Evolutionary conservation across 1,140 invertebrate species (phyloP), one percentile per base, ranked within the genome.

Genomic region (Wasmannia auropunctata): DNA sequence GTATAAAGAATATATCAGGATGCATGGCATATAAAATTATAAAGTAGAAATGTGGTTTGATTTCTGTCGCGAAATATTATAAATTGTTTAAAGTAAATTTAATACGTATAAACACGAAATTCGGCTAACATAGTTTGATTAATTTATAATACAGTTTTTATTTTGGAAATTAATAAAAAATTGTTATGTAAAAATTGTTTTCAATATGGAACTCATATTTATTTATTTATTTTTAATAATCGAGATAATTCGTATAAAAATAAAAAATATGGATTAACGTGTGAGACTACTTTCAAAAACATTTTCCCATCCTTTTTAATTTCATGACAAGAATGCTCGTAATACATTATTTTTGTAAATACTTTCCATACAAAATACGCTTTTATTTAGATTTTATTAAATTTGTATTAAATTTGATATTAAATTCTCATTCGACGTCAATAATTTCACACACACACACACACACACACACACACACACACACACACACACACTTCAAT

Each of bases 361-460:
- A 58, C 54, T n/a, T 58, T 25, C n/a, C 31, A 10, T n/a, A 60
- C 43, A 60, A 60, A 62, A 40, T 43, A 10, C 2, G 19, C 16
- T 43, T 76, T 43, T 40, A 62, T 25, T 40, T 43, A 62, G 31
- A 34, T 51, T 72, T 14, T 63, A 63, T 63, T 34, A 63, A 69
- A 46, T 70, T 28, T 69, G 46, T 46, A 69, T 46, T 69, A 70
- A 40, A 34, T 37, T 65, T 40, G 3, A 22, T n/a, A 43, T 25
- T 11, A 67, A 72, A 72, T 51, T 72, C 8, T 72, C 28, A 58
- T 37, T 60, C 51, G 8, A 7, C 31, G 37, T 58, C n/a, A 37
- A 60, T 14, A 60, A 14, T 31, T 51, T 67, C 8, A 3, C 28
- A 49, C n/a, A n/a, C n/a, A n/a, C 8, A 3, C 28, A 49, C n/a